phyloP scores from a whole-genome alignment of 2,888 invertebrate species.

The Andrena flavipes region DNA sequence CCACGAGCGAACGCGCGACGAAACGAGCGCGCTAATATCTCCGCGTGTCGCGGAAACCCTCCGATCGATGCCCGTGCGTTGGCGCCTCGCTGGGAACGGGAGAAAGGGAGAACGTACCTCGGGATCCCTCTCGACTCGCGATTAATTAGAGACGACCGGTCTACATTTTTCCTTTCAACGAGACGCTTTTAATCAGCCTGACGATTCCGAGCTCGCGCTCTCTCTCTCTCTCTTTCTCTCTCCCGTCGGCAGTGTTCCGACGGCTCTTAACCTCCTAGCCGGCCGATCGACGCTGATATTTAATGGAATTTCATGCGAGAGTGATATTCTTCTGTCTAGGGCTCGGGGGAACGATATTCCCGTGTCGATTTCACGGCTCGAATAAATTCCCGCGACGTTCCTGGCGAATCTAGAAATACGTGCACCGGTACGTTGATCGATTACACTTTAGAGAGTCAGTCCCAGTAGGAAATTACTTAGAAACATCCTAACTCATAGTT shows the following conservation, averaged over 20 bases:
- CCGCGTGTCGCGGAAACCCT: slow-evolving; percentile 5
- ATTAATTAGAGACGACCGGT: slow-evolving; percentile 61
- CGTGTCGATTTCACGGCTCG: neutral
- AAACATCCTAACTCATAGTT: too few species aligned
- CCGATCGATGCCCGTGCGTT: slow-evolving; percentile 36
- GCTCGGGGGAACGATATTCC: neutral
- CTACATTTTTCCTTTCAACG: slow-evolving; percentile 50
- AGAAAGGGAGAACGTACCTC: slow-evolving; percentile 5
- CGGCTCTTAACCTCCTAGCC: slow-evolving; percentile 19
- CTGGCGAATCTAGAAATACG: neutral
- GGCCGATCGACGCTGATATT: slow-evolving; percentile 13
- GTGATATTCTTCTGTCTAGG: neutral
- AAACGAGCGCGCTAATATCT: slow-evolving; percentile 5
- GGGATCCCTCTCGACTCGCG: slow-evolving; percentile 33
- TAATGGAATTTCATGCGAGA: slow-evolving; percentile 33
- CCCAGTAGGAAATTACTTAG: too few species aligned
- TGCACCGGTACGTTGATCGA: too few species aligned
- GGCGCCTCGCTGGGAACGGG: neutral
- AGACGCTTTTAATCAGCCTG: slow-evolving; percentile 55
- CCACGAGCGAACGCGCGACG: neutral
- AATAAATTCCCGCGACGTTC: neutral
- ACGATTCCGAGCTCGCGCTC: slow-evolving; percentile 31
- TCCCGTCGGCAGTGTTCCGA: neutral
- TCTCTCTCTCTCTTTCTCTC: neutral
- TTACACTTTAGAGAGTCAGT: too few species aligned